A percentile compares a stretch with the other conserved stretches of the same genome.
phyloP scores from a whole-genome alignment of 2,888 invertebrate species.

The Ornithoptera priamus region DNA sequence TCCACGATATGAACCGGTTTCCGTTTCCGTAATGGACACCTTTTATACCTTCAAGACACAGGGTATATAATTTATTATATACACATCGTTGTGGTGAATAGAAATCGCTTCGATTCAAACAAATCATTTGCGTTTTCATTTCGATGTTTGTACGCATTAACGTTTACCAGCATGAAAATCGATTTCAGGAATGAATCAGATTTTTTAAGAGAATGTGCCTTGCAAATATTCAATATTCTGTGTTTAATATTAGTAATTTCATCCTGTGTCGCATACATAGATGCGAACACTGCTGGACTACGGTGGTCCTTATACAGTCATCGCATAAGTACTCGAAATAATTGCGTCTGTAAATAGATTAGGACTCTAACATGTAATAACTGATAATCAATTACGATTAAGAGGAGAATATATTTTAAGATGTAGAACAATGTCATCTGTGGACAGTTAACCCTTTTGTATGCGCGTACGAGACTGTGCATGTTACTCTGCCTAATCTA shows the following conservation, averaged over 20 bases:
- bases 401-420: conserved; percentile 4
- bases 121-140: conserved; percentile 55
- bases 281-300: conserved; percentile 32
- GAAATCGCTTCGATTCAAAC: conserved; percentile 55
- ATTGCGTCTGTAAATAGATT: conserved; percentile 43
- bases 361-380: conserved; percentile 42
- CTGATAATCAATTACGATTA: neutral
- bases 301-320: conserved; percentile 31
- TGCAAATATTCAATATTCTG: conserved; percentile 80
- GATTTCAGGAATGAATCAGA: conserved; percentile 58
- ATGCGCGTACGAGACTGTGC: conserved; percentile 3
- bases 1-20: conserved; percentile 44
- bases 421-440: neutral
- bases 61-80: conserved; percentile 75
- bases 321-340: conserved; percentile 33
- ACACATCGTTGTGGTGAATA: conserved; percentile 68
- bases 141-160: conserved; percentile 61
- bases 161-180: conserved; percentile 67
- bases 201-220: conserved; percentile 80
- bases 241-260: conserved; percentile 76
- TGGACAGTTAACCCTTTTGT: neutral
- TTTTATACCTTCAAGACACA: conserved; percentile 71
- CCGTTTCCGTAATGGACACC: conserved; percentile 50
- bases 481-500: conserved; percentile 40
- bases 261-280: conserved; percentile 55